Percentiles rank a stretch among this genome's conserved stretches.
These are phyloP conservation scores for Ranitomeya imitator DNA, from an alignment of 2,113 vertebrate species.

Conservation along the genomic window DNA sequence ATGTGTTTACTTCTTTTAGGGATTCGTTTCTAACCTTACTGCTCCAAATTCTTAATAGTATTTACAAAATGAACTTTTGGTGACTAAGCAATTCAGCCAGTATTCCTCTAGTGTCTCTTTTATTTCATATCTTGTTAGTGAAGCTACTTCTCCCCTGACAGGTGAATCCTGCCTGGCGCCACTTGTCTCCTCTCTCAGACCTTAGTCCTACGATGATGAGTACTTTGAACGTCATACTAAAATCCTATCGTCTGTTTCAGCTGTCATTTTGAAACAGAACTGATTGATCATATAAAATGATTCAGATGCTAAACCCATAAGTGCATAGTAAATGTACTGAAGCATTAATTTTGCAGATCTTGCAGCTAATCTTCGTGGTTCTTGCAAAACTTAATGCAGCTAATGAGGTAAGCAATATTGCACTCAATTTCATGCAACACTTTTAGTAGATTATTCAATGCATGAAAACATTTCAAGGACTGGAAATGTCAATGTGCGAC, in stretches of 20 bases:
- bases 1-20: neutral
- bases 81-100: slow-evolving; percentile 29
- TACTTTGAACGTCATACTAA: slow-evolving; percentile 50
- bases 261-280: slow-evolving; percentile 48
- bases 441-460: neutral
- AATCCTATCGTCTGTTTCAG: slow-evolving; percentile 42
- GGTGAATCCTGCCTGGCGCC: slow-evolving; percentile 53
- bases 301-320: slow-evolving; percentile 22
- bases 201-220: slow-evolving; percentile 35
- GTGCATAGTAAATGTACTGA: slow-evolving; percentile 32
- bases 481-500: neutral
- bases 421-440: neutral
- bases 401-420: slow-evolving; percentile 15
- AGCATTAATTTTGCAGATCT: slow-evolving; percentile 47
- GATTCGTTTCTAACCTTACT: neutral
- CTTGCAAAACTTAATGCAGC: slow-evolving; percentile 5
- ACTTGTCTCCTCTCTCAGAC: slow-evolving; percentile 47
- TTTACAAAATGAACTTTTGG: slow-evolving; percentile 31
- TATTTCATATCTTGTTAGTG: slow-evolving; percentile 46
- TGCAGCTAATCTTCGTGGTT: slow-evolving; percentile 11
- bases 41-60: neutral
- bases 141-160: slow-evolving; percentile 44
- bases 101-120: slow-evolving; percentile 37
- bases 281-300: slow-evolving; percentile 53
- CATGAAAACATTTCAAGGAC: neutral